These are phyloP conservation scores for Eremophila alpestris DNA, from an alignment of 2,797 vertebrate species.

Conservation along the genomic window DNA sequence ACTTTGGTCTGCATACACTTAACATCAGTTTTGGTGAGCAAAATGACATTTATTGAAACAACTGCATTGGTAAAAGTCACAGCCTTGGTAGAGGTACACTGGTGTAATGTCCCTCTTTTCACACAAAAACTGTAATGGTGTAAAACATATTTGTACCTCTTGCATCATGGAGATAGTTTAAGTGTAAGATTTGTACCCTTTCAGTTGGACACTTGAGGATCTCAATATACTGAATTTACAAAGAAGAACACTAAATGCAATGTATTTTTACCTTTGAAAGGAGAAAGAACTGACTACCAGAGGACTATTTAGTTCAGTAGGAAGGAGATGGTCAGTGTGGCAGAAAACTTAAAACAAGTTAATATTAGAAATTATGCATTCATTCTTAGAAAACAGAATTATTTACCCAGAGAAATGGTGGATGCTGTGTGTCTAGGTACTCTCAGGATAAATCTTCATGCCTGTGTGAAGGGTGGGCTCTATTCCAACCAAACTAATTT, in stretches of 20 bases:
- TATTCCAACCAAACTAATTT: neutral
- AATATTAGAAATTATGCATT: neutral
- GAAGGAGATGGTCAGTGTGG: neutral
- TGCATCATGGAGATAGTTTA: neutral
- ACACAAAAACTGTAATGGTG: rapidly evolving
- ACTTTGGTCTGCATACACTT: neutral
- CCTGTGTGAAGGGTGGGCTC: neutral
- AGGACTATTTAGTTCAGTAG: neutral
- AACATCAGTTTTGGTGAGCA: neutral
- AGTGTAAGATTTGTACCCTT: neutral
- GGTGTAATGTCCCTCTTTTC: neutral
- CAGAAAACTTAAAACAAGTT: neutral
- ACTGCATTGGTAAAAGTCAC: neutral
- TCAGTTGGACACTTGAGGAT: neutral
- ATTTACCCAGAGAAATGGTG: neutral
- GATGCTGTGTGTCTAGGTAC: neutral
- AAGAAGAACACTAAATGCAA: neutral
- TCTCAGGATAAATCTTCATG: neutral
- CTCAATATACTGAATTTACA: neutral
- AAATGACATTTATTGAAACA: neutral
- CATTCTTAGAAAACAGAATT: neutral
- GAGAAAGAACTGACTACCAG: neutral
- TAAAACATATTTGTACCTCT: neutral
- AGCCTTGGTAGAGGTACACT: neutral
- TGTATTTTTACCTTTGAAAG: neutral